Conservation (phyloP, 2,113 vertebrate species). For the Catagonus wagneri region DNA sequence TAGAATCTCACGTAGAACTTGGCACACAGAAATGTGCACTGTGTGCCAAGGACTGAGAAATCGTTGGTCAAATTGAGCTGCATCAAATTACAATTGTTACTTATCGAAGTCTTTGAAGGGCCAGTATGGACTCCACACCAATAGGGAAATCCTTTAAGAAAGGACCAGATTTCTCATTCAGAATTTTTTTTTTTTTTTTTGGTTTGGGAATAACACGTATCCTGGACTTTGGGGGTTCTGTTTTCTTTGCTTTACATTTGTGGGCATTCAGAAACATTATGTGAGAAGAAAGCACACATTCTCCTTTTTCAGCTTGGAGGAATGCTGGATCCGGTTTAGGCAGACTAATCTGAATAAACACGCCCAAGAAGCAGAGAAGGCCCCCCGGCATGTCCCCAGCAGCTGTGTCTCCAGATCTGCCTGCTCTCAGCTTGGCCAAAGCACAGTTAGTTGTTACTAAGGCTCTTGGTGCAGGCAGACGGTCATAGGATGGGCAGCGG, state of each 20-base stretch:
- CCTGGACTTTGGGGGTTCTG: not conserved
- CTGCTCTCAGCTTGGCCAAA: not conserved
- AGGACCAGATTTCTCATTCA: not conserved
- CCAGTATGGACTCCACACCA: not conserved
- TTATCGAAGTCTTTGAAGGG: not conserved
- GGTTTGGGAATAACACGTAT: not conserved
- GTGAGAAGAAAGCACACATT: not conserved
- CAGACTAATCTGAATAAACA: not conserved
- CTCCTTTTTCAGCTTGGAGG: not conserved
- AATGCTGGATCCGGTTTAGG: not conserved
- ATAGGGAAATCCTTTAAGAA: not conserved
- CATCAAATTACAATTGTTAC: not conserved
- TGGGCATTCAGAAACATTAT: not conserved
- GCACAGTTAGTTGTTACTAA: fast-evolving
- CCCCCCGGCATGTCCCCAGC: fast-evolving
- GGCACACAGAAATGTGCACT: too few species aligned
- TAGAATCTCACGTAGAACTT: not conserved
- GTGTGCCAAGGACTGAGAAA: not conserved
- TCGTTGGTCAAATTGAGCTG: not conserved
- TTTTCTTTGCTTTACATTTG: constrained; percentile 27
- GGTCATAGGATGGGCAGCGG: not conserved
- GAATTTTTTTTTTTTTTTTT: constrained; percentile 10
- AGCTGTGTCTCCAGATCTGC: not conserved
- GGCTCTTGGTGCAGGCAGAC: not conserved
- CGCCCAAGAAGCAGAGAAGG: fast-evolving